These are phyloP conservation scores for Eptesicus fuscus DNA, from an alignment of 2,113 vertebrate genomes.

Conservation along the genomic window DNA sequence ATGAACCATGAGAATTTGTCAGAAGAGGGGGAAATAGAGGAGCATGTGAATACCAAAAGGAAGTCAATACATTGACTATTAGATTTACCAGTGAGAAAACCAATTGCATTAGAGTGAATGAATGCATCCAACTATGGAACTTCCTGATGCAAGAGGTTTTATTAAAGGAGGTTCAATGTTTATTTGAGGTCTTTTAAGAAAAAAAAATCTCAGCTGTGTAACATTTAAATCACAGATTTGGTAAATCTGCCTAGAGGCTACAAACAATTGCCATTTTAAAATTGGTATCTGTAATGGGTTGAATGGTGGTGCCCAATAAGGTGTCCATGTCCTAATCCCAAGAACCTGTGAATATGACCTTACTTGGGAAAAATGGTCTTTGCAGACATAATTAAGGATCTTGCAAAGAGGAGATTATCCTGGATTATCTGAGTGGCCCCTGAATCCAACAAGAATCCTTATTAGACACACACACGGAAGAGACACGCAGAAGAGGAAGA, in stretches of 20 bases:
- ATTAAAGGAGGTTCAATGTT: neutral
- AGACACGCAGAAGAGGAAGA: neutral
- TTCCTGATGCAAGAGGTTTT: neutral
- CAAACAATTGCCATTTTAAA: neutral
- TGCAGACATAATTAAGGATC: neutral
- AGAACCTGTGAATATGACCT: neutral
- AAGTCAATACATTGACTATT: neutral
- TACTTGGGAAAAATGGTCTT: neutral
- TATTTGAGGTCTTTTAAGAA: neutral
- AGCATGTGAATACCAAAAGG: neutral
- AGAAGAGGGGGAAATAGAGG: neutral
- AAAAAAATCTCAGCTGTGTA: neutral
- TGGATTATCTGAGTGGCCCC: neutral
- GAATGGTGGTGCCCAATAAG: neutral
- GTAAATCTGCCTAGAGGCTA: neutral
- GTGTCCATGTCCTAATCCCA: neutral
- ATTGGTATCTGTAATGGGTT: neutral
- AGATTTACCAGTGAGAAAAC: conserved; percentile 1
- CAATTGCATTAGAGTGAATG: neutral
- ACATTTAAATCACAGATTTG: conserved; percentile 21
- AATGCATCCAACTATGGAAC: neutral
- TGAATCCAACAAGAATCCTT: neutral
- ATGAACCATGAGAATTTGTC: neutral
- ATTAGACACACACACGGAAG: neutral
- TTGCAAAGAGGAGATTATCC: neutral